Conservation (phyloP, 2,113 vertebrate genomes). For the Lichenostomus cassidix region DNA sequence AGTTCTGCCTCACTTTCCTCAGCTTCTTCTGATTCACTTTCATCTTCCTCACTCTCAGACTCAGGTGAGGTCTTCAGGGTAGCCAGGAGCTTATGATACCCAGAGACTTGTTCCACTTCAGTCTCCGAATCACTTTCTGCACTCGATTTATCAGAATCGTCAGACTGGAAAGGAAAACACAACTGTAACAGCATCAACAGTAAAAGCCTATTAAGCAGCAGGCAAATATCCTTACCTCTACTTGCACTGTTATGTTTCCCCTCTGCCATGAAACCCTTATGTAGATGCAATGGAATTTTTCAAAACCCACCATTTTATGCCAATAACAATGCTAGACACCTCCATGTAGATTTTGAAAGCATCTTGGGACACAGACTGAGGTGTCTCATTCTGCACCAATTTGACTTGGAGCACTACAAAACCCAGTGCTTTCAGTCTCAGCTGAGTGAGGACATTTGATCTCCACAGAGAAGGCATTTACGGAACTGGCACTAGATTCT, state of each 20-base stretch:
- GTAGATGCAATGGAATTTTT: background rate
- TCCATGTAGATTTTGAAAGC: background rate
- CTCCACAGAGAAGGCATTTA: background rate
- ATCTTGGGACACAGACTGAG: background rate
- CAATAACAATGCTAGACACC: background rate
- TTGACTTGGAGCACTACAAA: background rate
- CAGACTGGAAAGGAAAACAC: constrained; percentile 66
- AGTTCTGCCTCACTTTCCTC: constrained; percentile 60
- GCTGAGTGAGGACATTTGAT: background rate
- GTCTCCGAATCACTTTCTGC: constrained; percentile 77
- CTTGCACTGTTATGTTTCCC: background rate
- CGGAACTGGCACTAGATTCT: background rate
- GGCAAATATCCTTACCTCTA: background rate
- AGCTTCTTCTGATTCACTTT: constrained; percentile 69
- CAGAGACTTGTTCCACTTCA: constrained; percentile 81
- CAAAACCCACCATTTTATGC: background rate
- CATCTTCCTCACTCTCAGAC: constrained; percentile 74
- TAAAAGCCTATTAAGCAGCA: background rate
- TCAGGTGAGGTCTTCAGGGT: constrained; percentile 75
- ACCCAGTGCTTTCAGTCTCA: background rate
- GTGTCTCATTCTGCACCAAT: background rate
- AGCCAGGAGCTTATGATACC: constrained; percentile 90
- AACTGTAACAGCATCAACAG: background rate
- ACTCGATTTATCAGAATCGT: constrained; percentile 76
- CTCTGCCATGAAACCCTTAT: background rate